Percentiles rank a stretch among this genome's conserved stretches.
phyloP scores from a whole-genome alignment of 1,140 invertebrate species.

The Proctacanthus coquilletti region DNA sequence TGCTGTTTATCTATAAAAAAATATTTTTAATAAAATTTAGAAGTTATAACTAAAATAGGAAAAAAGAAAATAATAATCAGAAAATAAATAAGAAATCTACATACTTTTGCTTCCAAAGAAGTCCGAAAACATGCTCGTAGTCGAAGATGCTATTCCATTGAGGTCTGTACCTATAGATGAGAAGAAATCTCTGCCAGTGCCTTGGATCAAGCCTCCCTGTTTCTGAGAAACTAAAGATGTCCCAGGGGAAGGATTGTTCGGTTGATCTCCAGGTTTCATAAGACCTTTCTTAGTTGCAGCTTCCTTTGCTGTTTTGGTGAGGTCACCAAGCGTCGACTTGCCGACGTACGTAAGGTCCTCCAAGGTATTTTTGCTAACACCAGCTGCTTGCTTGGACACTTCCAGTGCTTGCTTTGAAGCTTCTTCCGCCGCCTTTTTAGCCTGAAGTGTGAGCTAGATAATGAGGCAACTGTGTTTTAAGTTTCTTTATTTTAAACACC shows the following conservation, averaged over 20 bases:
- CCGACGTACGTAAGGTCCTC: constrained; percentile 77
- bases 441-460: constrained; percentile 71
- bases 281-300: constrained; percentile 71
- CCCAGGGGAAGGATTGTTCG: constrained; percentile 13
- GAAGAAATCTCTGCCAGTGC: constrained; percentile 65
- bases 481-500: no score
- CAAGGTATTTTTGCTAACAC: constrained; percentile 72
- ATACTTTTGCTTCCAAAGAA: constrained; percentile 62
- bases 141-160: constrained; percentile 78
- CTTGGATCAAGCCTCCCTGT: constrained; percentile 28
- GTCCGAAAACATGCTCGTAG: constrained; percentile 80
- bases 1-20: constrained; percentile 10
- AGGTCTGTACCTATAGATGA: constrained; percentile 77
- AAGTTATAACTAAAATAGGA: constrained; percentile 4
- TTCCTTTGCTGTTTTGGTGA: constrained; percentile 84
- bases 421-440: constrained; percentile 76
- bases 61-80: constrained; percentile 8
- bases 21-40: background rate
- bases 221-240: constrained; percentile 32
- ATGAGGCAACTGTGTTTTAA: no score
- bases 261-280: constrained; percentile 38
- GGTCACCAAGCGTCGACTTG: constrained; percentile 69
- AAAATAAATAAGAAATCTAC: no score
- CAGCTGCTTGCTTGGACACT: constrained; percentile 72
- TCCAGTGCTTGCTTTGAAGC: constrained; percentile 72